phyloP scores from a whole-genome alignment of 2,797 vertebrate genomes.

The Amblyopsis hoosieri region DNA sequence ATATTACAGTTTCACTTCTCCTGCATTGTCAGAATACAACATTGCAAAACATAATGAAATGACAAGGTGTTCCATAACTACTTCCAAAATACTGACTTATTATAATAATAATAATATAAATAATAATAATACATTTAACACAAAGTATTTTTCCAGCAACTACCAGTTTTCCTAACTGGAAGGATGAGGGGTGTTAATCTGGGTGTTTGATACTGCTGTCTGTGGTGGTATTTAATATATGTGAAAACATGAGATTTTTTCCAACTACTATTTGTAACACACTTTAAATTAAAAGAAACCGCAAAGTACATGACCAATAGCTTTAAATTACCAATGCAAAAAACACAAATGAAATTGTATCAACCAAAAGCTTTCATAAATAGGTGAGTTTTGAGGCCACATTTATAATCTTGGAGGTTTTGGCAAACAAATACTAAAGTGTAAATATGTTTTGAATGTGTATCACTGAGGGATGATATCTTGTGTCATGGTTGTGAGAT shows the following conservation, averaged over 20 bases:
- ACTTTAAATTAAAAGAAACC: neutral
- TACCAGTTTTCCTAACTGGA: neutral
- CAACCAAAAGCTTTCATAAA: no score
- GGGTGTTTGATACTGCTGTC: no score
- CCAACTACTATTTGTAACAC: no score
- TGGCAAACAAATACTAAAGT: conserved; percentile 34
- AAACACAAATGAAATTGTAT: no score
- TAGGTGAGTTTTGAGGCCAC: no score
- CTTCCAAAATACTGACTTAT: conserved; percentile 50
- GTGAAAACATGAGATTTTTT: no score
- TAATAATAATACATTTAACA: neutral
- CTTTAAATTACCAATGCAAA: no score
- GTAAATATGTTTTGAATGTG: conserved; percentile 2
- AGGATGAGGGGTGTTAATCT: no score
- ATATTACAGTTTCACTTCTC: conserved; percentile 71
- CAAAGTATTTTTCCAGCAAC: no score
- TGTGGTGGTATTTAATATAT: no score
- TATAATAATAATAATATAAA: no score
- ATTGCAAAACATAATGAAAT: conserved; percentile 67
- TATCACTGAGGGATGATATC: neutral
- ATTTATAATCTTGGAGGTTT: conserved; percentile 1
- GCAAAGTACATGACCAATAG: neutral
- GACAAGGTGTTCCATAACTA: conserved; percentile 59
- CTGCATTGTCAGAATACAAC: conserved; percentile 75
- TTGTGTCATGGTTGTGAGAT: conserved; percentile 2